A percentile compares a stretch with the other conserved stretches of the same genome.
phyloP scores from a whole-genome alignment of 2,888 invertebrate genomes.

The Anorthoa munda region DNA sequence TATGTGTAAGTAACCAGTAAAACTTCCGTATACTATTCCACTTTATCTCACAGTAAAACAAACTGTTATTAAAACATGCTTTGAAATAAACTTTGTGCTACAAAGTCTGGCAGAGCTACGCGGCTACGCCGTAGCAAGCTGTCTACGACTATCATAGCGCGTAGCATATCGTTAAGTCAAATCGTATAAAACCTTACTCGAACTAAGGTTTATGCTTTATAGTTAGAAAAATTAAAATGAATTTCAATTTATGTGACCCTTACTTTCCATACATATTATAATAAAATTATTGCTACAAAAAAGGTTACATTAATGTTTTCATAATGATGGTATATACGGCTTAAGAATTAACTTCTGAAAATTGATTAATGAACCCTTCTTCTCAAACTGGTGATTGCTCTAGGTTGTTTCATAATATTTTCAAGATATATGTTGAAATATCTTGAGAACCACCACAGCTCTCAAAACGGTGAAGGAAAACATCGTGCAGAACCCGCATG shows the following conservation, averaged over 20 bases:
- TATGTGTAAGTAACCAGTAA: not conserved
- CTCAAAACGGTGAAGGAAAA: no score
- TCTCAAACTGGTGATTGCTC: no score
- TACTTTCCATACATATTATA: not conserved
- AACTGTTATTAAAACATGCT: constrained; percentile 45
- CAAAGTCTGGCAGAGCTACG: constrained; percentile 49
- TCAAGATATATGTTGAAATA: no score
- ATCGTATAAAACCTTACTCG: constrained; percentile 29
- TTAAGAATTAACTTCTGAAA: not conserved
- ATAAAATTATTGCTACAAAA: no score
- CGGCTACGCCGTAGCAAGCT: constrained; percentile 50
- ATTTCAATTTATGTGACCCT: constrained; percentile 13
- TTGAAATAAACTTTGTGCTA: constrained; percentile 46
- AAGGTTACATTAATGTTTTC: no score
- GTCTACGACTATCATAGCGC: constrained; percentile 47
- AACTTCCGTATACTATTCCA: not conserved
- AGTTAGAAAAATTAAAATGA: constrained; percentile 33
- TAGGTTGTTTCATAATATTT: no score
- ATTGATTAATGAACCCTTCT: no score
- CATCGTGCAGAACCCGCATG: no score
- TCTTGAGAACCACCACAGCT: no score
- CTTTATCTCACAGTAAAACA: constrained; percentile 30
- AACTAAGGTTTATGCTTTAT: constrained; percentile 42
- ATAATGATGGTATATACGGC: constrained; percentile 7
- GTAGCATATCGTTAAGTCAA: constrained; percentile 39